Percentiles rank a stretch among this genome's conserved stretches.
Evolutionary conservation across 2,113 vertebrate species (phyloP).

Genomic region (Dryoscopus gambensis): DNA sequence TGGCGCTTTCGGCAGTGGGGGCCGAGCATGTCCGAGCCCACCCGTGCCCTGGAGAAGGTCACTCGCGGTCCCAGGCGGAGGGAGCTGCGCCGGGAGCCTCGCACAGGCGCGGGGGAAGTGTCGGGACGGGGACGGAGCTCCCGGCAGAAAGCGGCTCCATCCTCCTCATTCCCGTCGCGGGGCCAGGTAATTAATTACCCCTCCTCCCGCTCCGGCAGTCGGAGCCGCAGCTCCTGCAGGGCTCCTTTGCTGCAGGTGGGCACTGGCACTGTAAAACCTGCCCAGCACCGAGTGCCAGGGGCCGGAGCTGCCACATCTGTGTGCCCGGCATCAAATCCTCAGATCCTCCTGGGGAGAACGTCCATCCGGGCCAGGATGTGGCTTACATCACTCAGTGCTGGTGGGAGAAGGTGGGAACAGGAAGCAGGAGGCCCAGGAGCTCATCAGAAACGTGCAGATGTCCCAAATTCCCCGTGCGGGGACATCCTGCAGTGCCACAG

Average conservation of each 20-base stretch:
- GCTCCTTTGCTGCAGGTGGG: background rate
- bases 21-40: background rate
- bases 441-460: accelerated
- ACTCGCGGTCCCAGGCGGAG: background rate
- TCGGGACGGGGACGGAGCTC: background rate
- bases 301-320: accelerated
- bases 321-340: accelerated
- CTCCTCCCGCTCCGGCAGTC: background rate
- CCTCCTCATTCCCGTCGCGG: too few relatives aligned
- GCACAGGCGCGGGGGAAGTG: background rate
- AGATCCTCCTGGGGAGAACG: background rate
- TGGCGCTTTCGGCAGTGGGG: background rate
- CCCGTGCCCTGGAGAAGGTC: background rate
- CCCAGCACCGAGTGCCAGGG: background rate
- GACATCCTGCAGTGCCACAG: accelerated
- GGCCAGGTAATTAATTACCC: background rate
- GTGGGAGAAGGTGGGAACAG: background rate
- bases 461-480: background rate
- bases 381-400: accelerated
- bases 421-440: background rate
- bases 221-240: background rate
- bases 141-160: background rate
- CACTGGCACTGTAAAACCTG: background rate
- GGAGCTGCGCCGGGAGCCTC: background rate
- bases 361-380: background rate